phyloP scores from a whole-genome alignment of 1,140 invertebrate genomes.

The Drosophila suzukii region DNA sequence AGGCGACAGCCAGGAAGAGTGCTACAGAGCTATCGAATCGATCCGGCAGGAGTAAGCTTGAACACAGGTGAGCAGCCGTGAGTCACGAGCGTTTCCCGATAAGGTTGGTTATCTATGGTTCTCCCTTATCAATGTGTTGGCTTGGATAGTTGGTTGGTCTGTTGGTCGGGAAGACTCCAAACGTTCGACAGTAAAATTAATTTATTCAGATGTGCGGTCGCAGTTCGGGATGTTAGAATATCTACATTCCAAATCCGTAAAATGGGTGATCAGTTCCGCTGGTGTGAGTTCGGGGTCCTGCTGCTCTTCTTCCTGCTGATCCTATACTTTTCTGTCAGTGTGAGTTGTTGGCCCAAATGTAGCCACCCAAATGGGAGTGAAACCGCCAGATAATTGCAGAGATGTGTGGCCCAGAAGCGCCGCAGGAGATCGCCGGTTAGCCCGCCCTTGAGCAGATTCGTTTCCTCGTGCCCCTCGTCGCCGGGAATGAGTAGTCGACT shows the following conservation, averaged over 20 bases:
- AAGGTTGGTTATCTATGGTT: constrained; percentile 26
- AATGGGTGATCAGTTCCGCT: constrained; percentile 36
- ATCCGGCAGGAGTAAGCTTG: constrained; percentile 29
- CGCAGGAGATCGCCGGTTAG: constrained; percentile 1
- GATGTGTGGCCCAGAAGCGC: constrained; percentile 29
- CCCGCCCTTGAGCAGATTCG: constrained; percentile 25
- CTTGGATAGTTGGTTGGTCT: not conserved
- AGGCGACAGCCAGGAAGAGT: constrained; percentile 18
- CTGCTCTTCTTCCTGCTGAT: constrained; percentile 30
- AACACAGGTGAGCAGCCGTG: constrained; percentile 40
- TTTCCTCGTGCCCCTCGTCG: constrained; percentile 24
- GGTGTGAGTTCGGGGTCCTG: constrained; percentile 36
- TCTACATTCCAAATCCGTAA: constrained; percentile 3
- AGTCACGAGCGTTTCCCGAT: constrained; percentile 39
- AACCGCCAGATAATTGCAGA: constrained; percentile 20
- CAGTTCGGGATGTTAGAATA: constrained; percentile 1
- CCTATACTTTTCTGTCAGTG: constrained; percentile 23
- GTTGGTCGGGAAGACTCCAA: not conserved
- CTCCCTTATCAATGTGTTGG: constrained; percentile 25
- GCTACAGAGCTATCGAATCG: constrained; percentile 34
- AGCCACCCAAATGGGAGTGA: not conserved
- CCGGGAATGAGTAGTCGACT: constrained; percentile 15
- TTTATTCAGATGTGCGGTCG: constrained; percentile 28
- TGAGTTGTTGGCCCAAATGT: constrained; percentile 20
- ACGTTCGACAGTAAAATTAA: constrained; percentile 10